Evolutionary conservation across 1,140 invertebrate genomes (phyloP).

Genomic region (Euura lappo): DNA sequence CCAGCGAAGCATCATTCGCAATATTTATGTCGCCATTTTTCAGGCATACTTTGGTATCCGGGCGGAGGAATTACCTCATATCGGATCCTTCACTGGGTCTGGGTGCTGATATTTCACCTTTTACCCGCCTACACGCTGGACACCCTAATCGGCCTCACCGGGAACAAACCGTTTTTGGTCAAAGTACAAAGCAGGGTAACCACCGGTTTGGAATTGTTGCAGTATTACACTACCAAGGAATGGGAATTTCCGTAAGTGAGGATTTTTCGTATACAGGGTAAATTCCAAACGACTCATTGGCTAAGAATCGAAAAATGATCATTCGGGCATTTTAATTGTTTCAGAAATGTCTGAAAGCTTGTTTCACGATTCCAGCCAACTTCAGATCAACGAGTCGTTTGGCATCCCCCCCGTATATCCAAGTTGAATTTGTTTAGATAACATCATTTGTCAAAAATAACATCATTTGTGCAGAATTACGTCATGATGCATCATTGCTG

Average conservation of each 20-base stretch:
- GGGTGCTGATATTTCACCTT: conserved; percentile 77
- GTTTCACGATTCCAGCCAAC: too few relatives aligned
- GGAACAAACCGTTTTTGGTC: conserved; percentile 79
- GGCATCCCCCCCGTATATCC: too few relatives aligned
- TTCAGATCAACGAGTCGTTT: too few relatives aligned
- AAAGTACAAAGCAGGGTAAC: conserved; percentile 70
- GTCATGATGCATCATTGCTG: too few relatives aligned
- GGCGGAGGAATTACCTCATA: conserved; percentile 75
- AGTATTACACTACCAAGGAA: conserved; percentile 86
- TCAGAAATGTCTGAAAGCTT: too few relatives aligned
- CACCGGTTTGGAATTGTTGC: conserved; percentile 69
- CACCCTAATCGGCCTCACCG: conserved; percentile 67
- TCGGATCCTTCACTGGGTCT: conserved; percentile 70
- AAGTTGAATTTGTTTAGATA: too few relatives aligned
- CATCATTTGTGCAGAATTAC: too few relatives aligned
- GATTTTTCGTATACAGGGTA: background rate
- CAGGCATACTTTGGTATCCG: conserved; percentile 78
- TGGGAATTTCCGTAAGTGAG: conserved; percentile 75
- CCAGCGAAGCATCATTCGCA: background rate
- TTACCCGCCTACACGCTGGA: conserved; percentile 85
- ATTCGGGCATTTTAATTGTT: too few relatives aligned
- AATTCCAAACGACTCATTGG: too few relatives aligned
- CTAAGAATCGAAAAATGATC: too few relatives aligned
- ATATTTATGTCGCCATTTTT: conserved; percentile 17
- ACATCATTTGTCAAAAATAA: too few relatives aligned